Evolutionary conservation across 2,797 vertebrate species (phyloP).

Genomic region (Sparus aurata): DNA sequence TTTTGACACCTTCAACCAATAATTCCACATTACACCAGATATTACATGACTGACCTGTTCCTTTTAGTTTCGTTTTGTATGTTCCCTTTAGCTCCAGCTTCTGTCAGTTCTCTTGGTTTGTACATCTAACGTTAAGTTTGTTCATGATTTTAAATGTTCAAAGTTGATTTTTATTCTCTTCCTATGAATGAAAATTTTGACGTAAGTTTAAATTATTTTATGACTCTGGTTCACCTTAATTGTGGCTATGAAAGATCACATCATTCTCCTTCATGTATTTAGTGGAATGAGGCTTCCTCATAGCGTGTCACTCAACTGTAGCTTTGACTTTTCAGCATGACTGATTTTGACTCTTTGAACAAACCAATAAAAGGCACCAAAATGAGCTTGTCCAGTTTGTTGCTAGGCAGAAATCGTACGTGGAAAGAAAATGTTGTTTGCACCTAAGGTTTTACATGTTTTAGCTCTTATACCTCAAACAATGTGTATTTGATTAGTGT

Average conservation of each 20-base stretch:
- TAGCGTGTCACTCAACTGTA: not conserved
- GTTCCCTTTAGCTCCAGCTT: not conserved
- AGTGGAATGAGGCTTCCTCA: constrained; percentile 18
- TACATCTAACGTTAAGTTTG: constrained; percentile 4
- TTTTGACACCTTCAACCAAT: not conserved
- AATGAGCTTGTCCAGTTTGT: constrained; percentile 7
- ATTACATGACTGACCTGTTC: not conserved
- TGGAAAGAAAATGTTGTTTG: too few relatives aligned
- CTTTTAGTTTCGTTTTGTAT: not conserved
- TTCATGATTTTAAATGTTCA: not conserved
- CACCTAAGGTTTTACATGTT: not conserved
- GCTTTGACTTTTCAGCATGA: not conserved
- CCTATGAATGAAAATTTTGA: constrained; percentile 18
- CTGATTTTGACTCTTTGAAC: constrained; percentile 23
- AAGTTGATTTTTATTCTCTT: not conserved
- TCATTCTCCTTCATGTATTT: not conserved
- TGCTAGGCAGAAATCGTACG: not conserved
- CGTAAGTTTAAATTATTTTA: constrained; percentile 64
- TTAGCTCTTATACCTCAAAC: not conserved
- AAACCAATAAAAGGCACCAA: constrained; percentile 40
- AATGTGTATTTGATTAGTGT: not conserved
- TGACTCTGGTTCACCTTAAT: constrained; percentile 27
- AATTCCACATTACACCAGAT: not conserved
- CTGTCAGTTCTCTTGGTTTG: not conserved
- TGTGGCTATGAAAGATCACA: constrained; percentile 10